Percentiles rank a stretch among this genome's conserved stretches.
Evolutionary conservation across 2,888 invertebrate species (phyloP).

Genomic region (Torymus auratus): DNA sequence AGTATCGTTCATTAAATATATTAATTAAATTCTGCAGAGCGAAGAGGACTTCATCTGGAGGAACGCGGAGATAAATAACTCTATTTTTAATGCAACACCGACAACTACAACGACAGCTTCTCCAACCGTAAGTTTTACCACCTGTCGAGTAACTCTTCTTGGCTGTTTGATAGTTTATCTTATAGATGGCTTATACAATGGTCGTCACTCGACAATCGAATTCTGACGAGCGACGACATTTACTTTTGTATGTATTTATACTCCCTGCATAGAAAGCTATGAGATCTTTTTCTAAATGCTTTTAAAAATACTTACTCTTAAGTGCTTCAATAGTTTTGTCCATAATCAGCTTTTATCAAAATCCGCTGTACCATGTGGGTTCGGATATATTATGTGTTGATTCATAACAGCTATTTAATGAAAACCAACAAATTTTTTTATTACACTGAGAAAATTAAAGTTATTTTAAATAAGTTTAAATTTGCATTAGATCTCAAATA

Average conservation of each 20-base stretch:
- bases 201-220: constrained; percentile 9
- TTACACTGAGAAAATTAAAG: constrained; percentile 18
- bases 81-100: constrained; percentile 41
- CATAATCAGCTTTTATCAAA: constrained; percentile 42
- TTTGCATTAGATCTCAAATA: not conserved
- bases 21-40: constrained; percentile 26
- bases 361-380: constrained; percentile 16
- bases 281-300: constrained; percentile 42
- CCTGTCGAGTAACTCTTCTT: not conserved
- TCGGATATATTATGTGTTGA: constrained; percentile 15
- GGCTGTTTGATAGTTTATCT: constrained; percentile 37
- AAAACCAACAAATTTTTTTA: not conserved
- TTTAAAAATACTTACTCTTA: constrained; percentile 35
- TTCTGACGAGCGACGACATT: constrained; percentile 27
- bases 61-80: constrained; percentile 40
- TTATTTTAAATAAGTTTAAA: not conserved
- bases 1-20: no score
- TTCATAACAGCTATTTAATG: constrained; percentile 18
- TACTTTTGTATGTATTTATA: constrained; percentile 48
- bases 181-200: constrained; percentile 46
- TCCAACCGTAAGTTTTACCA: constrained; percentile 47
- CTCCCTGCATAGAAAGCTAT: constrained; percentile 36
- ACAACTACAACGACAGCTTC: constrained; percentile 14
- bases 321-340: constrained; percentile 38
- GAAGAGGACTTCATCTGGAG: constrained; percentile 54